These are phyloP conservation scores for Rhagium mordax DNA, from an alignment of 2,888 invertebrate species.

Conservation along the genomic window DNA sequence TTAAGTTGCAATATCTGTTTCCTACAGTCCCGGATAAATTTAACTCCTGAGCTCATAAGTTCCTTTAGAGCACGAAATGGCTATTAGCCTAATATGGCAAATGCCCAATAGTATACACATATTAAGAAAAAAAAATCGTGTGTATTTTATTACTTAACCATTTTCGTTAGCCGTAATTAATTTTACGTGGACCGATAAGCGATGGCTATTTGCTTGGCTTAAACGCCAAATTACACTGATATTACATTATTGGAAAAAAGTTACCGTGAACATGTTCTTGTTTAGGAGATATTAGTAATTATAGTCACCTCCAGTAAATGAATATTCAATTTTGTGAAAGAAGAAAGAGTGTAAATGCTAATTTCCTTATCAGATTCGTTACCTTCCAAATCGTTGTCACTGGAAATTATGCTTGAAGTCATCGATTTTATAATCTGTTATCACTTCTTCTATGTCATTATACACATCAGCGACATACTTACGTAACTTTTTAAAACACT, in stretches of 20 bases:
- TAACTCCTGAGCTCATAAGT: slow-evolving; percentile 23
- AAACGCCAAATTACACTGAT: not conserved
- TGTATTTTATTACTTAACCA: slow-evolving; percentile 13
- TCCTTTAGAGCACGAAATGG: slow-evolving; percentile 15
- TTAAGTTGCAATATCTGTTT: slow-evolving; percentile 50
- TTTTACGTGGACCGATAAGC: slow-evolving; percentile 17
- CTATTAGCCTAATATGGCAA: slow-evolving; percentile 21
- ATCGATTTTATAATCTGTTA: no score
- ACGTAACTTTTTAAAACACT: no score
- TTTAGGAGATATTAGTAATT: no score
- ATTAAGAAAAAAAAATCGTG: slow-evolving; percentile 24
- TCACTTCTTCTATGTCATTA: no score
- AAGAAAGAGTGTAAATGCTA: no score
- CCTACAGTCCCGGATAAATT: slow-evolving; percentile 42
- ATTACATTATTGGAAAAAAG: not conserved
- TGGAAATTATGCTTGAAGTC: no score
- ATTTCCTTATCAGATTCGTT: no score
- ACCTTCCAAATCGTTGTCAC: no score
- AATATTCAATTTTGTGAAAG: no score
- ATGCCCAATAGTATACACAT: slow-evolving; percentile 3
- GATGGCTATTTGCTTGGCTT: not conserved
- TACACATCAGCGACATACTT: no score
- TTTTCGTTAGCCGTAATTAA: slow-evolving; percentile 23
- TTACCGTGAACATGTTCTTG: no score
- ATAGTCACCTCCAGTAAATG: no score